Base-by-base conservation (phyloP, 2,113 vertebrate species). In the Sphaerodactylus townsendi region DNA sequence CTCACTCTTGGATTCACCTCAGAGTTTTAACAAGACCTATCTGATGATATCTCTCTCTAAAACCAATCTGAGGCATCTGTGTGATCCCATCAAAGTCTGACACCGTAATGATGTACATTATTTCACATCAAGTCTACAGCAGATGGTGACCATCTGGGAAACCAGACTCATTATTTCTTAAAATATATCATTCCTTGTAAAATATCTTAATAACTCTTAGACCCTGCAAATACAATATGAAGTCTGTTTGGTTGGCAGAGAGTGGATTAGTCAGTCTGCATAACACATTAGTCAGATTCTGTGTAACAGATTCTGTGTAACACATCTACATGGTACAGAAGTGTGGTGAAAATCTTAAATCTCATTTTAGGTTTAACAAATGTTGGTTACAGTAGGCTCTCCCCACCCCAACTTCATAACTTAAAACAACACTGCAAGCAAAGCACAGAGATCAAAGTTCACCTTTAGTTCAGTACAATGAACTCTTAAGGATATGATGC, bases 81-180 rank as follows among this genome's bases (percentile, higher is more conserved):
- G 75, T 90, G 85, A 69, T 69, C 92, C 68, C 68, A 77, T 90
- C 85, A 15, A 90, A 93, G 93, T 94, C 92, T 95, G 95, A 95
- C 94, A 95, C 85, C 93, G 83, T 95, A 94, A 95, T 91, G 92
- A 90, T 88, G 91, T 94, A 84, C 78, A 86, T 76, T 90, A 87
- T 90, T 93, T 92, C 83, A 94, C 91, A 92, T 92, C 90, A 96
- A 91, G 91, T 88, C 90, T 88, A 73, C 28, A 85, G 93, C 95
- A 96, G 95, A 95, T 96, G 95, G 95, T 90, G 69, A 91, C 95
- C 96, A 96, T 93, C 94, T 96, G 96, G 95, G 87, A 94, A 75
- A 91, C 70, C 93, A 94, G 89, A 90, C 89, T 86, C 71, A 86
- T 92, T 80, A 86, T 79, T 91, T 93, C 77, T 69, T 75, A 93